Percentiles rank a stretch among this genome's conserved stretches.
Conservation (phyloP, 2,888 invertebrate genomes). For the Prosapia bicincta region DNA sequence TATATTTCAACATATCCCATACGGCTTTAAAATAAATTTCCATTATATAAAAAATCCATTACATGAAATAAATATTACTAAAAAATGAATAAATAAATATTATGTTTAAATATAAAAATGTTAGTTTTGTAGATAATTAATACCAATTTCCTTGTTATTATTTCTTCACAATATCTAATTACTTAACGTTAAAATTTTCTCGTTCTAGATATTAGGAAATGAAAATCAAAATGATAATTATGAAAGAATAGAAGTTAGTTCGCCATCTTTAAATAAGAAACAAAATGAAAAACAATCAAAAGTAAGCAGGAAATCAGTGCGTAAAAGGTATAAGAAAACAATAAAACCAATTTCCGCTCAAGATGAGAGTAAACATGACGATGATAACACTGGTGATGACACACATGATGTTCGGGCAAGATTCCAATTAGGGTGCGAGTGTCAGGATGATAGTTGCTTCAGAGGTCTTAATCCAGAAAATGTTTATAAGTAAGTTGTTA, state of each 20-base stretch:
- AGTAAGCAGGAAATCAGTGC: conserved; percentile 20
- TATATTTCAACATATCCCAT: no score
- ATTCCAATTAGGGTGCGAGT: conserved; percentile 70
- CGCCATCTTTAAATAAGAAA: neutral
- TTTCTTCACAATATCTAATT: no score
- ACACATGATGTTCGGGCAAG: conserved; percentile 57
- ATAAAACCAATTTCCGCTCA: conserved; percentile 2
- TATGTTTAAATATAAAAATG: no score
- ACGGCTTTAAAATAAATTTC: no score
- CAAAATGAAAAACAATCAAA: neutral
- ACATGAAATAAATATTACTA: no score
- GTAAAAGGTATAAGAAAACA: conserved; percentile 24
- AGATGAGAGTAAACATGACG: conserved; percentile 9
- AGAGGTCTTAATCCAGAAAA: conserved; percentile 69
- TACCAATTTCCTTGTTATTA: no score
- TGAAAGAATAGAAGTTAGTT: neutral
- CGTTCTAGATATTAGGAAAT: neutral
- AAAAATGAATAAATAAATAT: no score
- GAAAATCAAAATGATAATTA: neutral
- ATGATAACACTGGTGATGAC: conserved; percentile 27
- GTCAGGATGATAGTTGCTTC: conserved; percentile 72
- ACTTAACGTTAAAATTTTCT: no score
- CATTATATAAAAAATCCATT: no score
- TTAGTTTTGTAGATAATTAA: no score
- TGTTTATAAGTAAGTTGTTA: conserved; percentile 61